Percentiles rank a stretch among this genome's conserved stretches.
These are phyloP conservation scores for Rhegmatorhina hoffmannsi DNA, from an alignment of 2,113 vertebrate species.

Conservation along the genomic window DNA sequence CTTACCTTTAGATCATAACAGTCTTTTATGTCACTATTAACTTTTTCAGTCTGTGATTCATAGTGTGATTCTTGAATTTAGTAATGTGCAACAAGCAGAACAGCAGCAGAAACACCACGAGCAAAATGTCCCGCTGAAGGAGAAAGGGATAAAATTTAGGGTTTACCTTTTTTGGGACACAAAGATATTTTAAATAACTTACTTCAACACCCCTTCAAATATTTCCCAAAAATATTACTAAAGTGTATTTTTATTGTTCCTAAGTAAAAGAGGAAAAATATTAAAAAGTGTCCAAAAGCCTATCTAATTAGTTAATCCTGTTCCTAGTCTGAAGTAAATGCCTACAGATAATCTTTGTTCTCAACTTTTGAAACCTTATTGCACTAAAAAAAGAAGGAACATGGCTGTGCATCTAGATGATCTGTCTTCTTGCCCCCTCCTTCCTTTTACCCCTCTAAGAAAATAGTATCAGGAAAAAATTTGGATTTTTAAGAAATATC, in stretches of 20 bases:
- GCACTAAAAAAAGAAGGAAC: neutral
- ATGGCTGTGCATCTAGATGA: neutral
- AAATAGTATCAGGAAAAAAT: neutral
- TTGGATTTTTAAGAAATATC: neutral
- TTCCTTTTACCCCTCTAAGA: neutral
- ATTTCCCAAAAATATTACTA: fast-evolving
- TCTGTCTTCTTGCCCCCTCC: neutral
- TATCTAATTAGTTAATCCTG: neutral
- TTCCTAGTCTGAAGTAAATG: neutral
- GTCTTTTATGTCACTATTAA: neutral
- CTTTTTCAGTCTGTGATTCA: neutral
- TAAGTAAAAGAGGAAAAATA: neutral
- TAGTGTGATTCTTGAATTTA: neutral
- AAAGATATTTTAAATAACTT: neutral
- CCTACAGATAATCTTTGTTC: neutral
- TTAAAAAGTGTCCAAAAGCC: neutral
- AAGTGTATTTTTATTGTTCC: neutral
- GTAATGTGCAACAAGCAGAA: neutral
- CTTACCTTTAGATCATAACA: neutral
- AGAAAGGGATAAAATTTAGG: neutral
- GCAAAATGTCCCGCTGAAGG: neutral
- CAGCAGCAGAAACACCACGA: neutral
- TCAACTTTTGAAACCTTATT: neutral
- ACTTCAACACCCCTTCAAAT: neutral
- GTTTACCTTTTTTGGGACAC: neutral